Evolutionary conservation across 2,113 vertebrate genomes (phyloP).

Genomic region (Lontra canadensis): DNA sequence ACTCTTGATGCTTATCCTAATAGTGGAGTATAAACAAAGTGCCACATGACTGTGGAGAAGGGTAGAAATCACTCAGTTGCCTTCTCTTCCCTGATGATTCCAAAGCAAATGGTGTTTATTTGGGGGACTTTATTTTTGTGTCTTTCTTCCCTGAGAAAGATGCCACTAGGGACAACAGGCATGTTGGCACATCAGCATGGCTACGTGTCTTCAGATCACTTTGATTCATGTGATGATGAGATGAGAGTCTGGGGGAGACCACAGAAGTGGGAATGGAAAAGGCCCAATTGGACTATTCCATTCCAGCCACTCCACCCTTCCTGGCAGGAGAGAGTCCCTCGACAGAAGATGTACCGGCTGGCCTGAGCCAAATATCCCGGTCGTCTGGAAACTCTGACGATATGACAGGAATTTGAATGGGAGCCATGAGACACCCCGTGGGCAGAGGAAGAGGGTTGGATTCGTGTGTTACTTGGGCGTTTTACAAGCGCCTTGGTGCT

Average conservation of each 20-base stretch:
- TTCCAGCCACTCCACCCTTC: slow-evolving; percentile 53
- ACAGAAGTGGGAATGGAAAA: not conserved
- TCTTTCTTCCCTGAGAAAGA: not conserved
- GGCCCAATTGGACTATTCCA: not conserved
- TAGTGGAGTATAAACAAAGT: slow-evolving; percentile 18
- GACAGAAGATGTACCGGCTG: slow-evolving; percentile 33
- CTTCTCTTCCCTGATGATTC: not conserved
- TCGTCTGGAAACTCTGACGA: slow-evolving; percentile 65
- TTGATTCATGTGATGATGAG: not conserved
- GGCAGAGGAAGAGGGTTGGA: not conserved
- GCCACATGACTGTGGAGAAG: not conserved
- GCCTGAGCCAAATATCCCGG: slow-evolving; percentile 39
- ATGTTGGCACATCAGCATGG: not conserved
- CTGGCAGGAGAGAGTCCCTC: slow-evolving; percentile 53
- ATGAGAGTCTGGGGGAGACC: not conserved
- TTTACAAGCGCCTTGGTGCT: not conserved
- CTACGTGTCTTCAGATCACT: not conserved
- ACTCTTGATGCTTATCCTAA: not conserved
- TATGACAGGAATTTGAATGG: slow-evolving; percentile 44
- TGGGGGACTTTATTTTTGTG: slow-evolving; percentile 50
- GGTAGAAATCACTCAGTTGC: not conserved
- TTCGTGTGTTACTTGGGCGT: not conserved
- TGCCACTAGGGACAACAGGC: not conserved
- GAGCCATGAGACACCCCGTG: not conserved
- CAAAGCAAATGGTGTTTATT: slow-evolving; percentile 39